Base-by-base conservation (phyloP, 1,140 invertebrate genomes). In the Drepana arcuata region DNA sequence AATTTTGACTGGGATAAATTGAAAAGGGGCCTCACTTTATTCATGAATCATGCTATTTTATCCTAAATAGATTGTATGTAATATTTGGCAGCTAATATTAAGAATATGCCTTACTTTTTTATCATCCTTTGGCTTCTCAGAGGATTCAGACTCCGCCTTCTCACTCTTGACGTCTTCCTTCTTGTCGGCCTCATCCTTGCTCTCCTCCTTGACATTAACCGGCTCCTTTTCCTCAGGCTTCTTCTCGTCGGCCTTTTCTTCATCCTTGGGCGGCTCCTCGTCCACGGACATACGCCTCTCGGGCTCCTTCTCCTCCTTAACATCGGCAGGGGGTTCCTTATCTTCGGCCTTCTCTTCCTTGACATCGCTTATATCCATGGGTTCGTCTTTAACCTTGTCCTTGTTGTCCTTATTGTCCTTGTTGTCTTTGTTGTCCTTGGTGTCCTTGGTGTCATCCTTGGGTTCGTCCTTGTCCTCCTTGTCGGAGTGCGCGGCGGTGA, bases 141-240 rank as follows among this genome's bases (percentile, higher is more conserved):
- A 72, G 6, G 57, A 59, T 26, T 80, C 71, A 2, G 70, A 68
- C 51, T 85, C 80, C 1, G 84, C 80, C 43, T 87, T 84, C 10
- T 82, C 78, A 41, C 86, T 87, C 40, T 86, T 85, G 1, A 54
- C 72, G 34, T 86, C 80, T 0, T 86, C 77, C 31, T 78, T 74
- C 41, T 77, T 74, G 51, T 77, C 75, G 0, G 41, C 11, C 29
- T 79, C 65, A 40, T 86, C 70, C 32, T 80, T 72, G 36, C 84
- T 84, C 32, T 48, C 45, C 30, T 54, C 49, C 55, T 37, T 38
- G 71, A 7, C 24, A 10, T 26, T 10, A 9, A 21, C 78, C 9
- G 53, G 16, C 23, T 72, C 70, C 29, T 83, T 75, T 1, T 70
- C 52, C 28, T 83, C 79, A 7, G 35, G 35, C 32, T 78, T 60